These are phyloP conservation scores for Melanaphis sacchari DNA, from an alignment of 1,140 invertebrate genomes.

Conservation along the genomic window DNA sequence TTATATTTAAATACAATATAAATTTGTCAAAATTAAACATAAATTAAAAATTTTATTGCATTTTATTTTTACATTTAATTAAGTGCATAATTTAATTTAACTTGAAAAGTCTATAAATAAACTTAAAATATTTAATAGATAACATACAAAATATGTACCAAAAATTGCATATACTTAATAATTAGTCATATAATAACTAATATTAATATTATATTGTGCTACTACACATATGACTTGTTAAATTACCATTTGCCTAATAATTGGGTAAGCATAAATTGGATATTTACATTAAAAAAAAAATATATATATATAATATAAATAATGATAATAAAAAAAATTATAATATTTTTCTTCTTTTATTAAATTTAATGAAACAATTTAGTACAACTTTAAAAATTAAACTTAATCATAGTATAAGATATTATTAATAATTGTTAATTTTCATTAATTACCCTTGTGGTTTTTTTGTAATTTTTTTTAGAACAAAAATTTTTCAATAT, in stretches of 20 bases:
- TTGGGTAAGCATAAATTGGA: neutral
- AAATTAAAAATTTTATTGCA: conserved; percentile 18
- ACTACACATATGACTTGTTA: neutral
- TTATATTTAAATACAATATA: neutral
- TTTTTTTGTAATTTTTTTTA: neutral
- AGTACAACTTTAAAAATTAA: neutral
- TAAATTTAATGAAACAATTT: neutral
- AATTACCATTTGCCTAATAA: conserved; percentile 32
- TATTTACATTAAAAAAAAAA: conserved; percentile 2
- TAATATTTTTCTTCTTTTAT: neutral
- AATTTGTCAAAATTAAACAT: neutral
- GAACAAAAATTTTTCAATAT: neutral
- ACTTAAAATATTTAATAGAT: neutral
- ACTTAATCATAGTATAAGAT: neutral
- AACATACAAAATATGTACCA: neutral
- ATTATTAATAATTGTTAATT: neutral
- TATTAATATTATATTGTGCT: neutral
- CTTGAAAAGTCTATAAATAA: neutral
- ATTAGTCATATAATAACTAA: conserved; percentile 12
- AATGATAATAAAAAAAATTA: neutral
- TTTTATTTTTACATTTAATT: neutral
- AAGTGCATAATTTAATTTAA: neutral
- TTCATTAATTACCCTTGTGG: neutral
- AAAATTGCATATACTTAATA: neutral
- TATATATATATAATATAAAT: neutral